A percentile compares a stretch with the other conserved stretches of the same genome.
Conservation (phyloP, 1,140 invertebrate genomes). For the Maconellicoccus hirsutus region DNA sequence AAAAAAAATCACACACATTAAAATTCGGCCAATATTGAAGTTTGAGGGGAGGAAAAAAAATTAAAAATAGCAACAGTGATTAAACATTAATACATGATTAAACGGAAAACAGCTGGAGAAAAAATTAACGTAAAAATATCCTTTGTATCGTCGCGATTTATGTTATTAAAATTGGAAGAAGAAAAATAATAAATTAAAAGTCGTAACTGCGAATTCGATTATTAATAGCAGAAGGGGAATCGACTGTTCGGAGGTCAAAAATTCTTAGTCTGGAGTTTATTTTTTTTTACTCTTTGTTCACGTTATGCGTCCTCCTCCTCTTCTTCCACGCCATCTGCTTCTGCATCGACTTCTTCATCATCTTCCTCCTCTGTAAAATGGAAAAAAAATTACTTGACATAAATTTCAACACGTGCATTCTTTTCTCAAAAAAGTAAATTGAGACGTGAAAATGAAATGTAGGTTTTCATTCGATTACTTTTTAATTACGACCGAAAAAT, state of each 20-base stretch:
- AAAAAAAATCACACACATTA: too few relatives aligned
- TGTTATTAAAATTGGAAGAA: too few relatives aligned
- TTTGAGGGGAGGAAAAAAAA: neutral
- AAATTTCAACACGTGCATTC: too few relatives aligned
- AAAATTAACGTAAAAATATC: too few relatives aligned
- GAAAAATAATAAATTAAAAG: neutral
- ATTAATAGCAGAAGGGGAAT: neutral
- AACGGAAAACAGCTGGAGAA: too few relatives aligned
- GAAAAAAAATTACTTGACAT: too few relatives aligned
- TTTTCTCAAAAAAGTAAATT: too few relatives aligned
- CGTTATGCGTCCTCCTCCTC: conserved; percentile 9
- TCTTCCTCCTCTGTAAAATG: neutral
- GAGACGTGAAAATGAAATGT: too few relatives aligned
- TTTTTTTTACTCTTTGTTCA: conserved; percentile 8
- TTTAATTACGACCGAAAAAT: too few relatives aligned
- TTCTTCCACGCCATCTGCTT: conserved; percentile 4
- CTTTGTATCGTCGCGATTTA: too few relatives aligned
- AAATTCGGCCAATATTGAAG: neutral
- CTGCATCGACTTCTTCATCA: neutral
- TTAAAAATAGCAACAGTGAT: neutral
- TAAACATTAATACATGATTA: neutral
- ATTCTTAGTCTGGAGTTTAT: neutral
- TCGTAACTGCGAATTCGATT: neutral
- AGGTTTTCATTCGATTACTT: too few relatives aligned
- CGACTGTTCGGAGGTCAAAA: conserved; percentile 19